Base-by-base conservation (phyloP, 2,113 vertebrate species). In the Rutilus rutilus region DNA sequence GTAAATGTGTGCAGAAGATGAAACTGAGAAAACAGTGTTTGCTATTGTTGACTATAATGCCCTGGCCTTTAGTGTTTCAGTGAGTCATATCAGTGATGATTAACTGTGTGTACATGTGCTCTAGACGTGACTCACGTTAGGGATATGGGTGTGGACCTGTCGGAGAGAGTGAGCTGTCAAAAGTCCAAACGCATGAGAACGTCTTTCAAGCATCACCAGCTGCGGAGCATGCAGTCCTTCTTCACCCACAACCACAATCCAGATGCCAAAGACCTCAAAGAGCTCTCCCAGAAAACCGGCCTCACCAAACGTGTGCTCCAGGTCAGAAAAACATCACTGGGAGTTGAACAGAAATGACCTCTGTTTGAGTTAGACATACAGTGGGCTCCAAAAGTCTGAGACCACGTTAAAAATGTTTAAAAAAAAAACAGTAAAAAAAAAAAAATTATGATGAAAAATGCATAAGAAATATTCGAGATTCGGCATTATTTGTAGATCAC, bases 211-310 rank as follows among this genome's bases (percentile, higher is more conserved):
- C 98, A 99, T 92, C 98, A 99, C 95, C 98, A 99, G 95, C 95
- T 99, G 92, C 92, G 97, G 90, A 99, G 98, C 89, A 99, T 99
- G 98, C 99, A 99, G 95, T 98, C 97, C 42, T 99, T 99, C 92
- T 99, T 99, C 91, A 98, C 97, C 93, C 99, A 99, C 90, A 99
- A 99, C 94, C 98, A 99, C 94, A 99, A 99, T 42, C 98, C 98
- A 0, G 98, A 99, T 21, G 98, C 98, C 93, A 99, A 99, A 96
- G 98, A 99, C 96, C 97, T 99, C 92, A 99, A 99, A 93, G 98
- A 99, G 95, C 97, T 99, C 6, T 97, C 98, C 83, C 98, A 99
- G 93, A 99, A 99, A 94, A 99, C 98, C 0, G 98, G 98, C 89
- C 97, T 99, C 91, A 98, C 98, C 92, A 99, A 99, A 93, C 95